Percentiles rank a stretch among this genome's conserved stretches.
Conservation (phyloP, 2,113 vertebrate genomes). For the Micronisus gabar region DNA sequence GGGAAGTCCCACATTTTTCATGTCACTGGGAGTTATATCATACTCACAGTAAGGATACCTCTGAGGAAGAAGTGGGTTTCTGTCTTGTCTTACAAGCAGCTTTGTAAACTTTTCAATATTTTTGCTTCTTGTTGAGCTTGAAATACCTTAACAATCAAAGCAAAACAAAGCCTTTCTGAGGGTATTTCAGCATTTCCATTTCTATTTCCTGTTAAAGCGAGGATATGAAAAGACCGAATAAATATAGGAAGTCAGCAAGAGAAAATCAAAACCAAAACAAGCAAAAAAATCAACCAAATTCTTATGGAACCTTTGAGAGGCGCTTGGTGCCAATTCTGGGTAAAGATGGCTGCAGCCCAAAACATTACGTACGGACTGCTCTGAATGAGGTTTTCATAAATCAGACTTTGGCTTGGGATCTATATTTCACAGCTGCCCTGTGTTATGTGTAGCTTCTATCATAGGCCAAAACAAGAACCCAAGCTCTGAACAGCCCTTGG, state of each 20-base stretch:
- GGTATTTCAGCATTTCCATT: neutral
- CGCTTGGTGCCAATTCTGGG: neutral
- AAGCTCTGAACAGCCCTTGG: neutral
- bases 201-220: neutral
- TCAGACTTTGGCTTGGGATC: neutral
- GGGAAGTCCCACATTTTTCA: neutral
- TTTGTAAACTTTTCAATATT: neutral
- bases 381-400: constrained; percentile 48
- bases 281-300: neutral
- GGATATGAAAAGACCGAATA: neutral
- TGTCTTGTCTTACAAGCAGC: neutral
- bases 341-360: constrained; percentile 34
- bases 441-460: neutral
- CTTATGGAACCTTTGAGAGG: neutral
- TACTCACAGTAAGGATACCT: neutral
- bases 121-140: neutral
- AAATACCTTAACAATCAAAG: neutral
- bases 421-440: constrained; percentile 16
- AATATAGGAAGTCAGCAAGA: neutral
- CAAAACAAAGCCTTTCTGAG: neutral
- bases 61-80: neutral
- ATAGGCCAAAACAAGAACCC: neutral
- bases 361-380: neutral
- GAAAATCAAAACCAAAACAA: neutral
- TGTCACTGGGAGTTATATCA: neutral